A percentile compares a stretch with the other conserved stretches of the same genome.
Conservation (phyloP, 2,113 vertebrate genomes). For the Trinectes maculatus region DNA sequence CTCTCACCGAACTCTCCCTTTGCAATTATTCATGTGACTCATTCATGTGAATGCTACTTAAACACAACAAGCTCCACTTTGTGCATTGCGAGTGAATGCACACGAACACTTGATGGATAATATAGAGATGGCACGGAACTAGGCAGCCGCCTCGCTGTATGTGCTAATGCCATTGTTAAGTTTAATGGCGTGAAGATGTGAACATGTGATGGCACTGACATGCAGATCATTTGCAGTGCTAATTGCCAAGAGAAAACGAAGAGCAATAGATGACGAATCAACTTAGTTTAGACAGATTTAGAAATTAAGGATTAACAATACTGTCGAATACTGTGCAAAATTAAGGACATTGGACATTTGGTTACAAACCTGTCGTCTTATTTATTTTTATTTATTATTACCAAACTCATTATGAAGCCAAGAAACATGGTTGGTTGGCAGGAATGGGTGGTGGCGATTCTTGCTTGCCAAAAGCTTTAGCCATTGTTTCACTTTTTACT, state of each 20-base stretch:
- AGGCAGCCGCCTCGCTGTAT: constrained; percentile 7
- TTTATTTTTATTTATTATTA: no score
- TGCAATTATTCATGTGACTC: constrained; percentile 43
- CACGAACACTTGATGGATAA: constrained; percentile 52
- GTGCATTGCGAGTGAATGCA: constrained; percentile 25
- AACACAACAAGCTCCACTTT: constrained; percentile 48
- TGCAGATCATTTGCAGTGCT: constrained; percentile 63
- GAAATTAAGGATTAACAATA: constrained; percentile 47
- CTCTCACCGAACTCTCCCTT: constrained; percentile 10
- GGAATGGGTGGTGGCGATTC: no score
- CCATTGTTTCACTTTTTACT: no score
- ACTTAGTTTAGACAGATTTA: constrained; percentile 43
- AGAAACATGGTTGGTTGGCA: no score
- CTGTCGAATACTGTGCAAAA: constrained; percentile 18
- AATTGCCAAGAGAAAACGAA: constrained; percentile 35
- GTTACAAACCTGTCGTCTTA: no score
- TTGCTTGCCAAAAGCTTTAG: no score
- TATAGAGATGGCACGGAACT: constrained; percentile 26
- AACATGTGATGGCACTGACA: constrained; percentile 56
- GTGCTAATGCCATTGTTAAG: constrained; percentile 44
- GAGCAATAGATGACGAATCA: constrained; percentile 31
- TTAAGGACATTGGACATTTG: no score
- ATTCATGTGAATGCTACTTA: constrained; percentile 52
- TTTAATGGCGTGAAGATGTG: constrained; percentile 49
- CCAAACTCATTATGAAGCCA: no score